These are phyloP conservation scores for Phalacrocorax carbo DNA, from an alignment of 2,113 vertebrate species.

Conservation along the genomic window DNA sequence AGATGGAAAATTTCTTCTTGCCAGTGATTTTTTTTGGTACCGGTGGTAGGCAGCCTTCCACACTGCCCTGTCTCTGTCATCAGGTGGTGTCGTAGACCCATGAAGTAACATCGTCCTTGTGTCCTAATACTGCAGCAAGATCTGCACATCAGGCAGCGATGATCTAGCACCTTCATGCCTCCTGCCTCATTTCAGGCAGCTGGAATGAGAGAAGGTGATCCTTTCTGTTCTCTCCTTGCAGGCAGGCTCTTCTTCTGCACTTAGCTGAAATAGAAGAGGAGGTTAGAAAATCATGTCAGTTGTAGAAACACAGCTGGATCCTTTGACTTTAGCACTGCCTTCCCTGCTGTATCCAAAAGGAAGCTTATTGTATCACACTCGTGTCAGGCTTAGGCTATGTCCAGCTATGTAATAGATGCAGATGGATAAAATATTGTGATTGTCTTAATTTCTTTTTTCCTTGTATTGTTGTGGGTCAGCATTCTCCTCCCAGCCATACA, in stretches of 20 bases:
- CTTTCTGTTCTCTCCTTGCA: neutral
- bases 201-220: neutral
- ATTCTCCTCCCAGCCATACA: neutral
- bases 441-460: neutral
- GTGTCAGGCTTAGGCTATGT: neutral
- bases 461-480: neutral
- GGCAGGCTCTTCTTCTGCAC: neutral
- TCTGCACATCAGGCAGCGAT: neutral
- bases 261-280: neutral
- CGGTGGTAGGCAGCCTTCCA: neutral
- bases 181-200: neutral
- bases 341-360: neutral
- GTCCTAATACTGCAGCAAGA: conserved; percentile 5
- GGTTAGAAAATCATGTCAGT: neutral
- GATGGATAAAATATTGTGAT: neutral
- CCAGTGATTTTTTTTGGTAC: neutral
- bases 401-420: neutral
- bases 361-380: neutral
- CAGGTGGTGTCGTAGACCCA: neutral
- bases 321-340: neutral
- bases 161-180: neutral
- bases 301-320: neutral
- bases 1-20: neutral
- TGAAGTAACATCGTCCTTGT: neutral
- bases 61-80: neutral